A percentile compares a stretch with the other conserved stretches of the same genome.
These are phyloP conservation scores for Malthinus flaveolus DNA, from an alignment of 2,888 invertebrate species.

Conservation along the genomic window DNA sequence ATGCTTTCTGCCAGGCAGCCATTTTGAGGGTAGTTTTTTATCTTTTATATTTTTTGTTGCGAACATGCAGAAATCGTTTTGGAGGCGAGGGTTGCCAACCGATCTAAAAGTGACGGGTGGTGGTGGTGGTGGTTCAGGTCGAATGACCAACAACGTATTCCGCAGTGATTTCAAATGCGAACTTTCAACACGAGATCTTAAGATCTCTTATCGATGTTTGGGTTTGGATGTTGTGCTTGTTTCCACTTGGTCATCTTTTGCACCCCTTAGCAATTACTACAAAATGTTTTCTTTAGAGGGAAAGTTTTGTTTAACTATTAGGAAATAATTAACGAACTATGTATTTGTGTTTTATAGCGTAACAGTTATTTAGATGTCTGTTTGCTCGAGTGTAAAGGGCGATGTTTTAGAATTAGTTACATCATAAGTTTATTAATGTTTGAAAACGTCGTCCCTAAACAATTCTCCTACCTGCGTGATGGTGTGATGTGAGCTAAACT, in stretches of 20 bases:
- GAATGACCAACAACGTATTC: conserved; percentile 24
- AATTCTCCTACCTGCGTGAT: no score
- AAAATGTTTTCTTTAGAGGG: conserved; percentile 5
- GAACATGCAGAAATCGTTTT: conserved; percentile 56
- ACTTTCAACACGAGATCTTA: conserved; percentile 21
- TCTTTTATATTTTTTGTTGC: conserved; percentile 53
- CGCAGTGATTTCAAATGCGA: conserved; percentile 26
- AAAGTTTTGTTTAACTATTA: conserved; percentile 8
- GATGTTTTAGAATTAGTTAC: no score
- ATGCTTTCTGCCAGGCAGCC: conserved; percentile 66
- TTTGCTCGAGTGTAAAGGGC: no score
- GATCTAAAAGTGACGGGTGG: conserved; percentile 44
- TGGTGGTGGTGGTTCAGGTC: conserved; percentile 27
- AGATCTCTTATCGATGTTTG: conserved; percentile 20
- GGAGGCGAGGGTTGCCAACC: conserved; percentile 51
- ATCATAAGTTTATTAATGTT: no score
- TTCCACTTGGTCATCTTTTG: conserved; percentile 1
- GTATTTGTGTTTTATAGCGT: conserved; percentile 1
- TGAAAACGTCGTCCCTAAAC: no score
- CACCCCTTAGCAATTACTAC: conserved; percentile 3
- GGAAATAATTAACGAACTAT: conserved; percentile 9
- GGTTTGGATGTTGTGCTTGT: conserved; percentile 13
- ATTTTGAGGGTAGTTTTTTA: conserved; percentile 73
- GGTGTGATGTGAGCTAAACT: no score
- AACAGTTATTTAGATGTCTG: neutral